phyloP scores from a whole-genome alignment of 2,888 invertebrate genomes.

The Drosophila parthenogenetica region DNA sequence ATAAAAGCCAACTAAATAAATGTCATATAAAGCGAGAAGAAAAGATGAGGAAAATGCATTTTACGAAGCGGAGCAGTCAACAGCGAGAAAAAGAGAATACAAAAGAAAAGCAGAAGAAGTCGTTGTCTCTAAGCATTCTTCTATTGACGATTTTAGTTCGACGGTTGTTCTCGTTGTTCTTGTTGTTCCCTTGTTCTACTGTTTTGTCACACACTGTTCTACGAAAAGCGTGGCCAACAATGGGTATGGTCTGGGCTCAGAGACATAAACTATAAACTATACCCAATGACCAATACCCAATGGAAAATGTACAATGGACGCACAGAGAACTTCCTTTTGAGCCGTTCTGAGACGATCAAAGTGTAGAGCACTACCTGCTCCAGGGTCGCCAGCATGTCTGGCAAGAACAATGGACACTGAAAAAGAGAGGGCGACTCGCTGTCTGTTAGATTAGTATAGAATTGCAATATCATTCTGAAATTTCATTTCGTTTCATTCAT shows the following conservation, averaged over 20 bases:
- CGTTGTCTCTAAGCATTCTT: constrained; percentile 53
- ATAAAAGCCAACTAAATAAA: constrained; percentile 71
- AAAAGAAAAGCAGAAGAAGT: constrained; percentile 61
- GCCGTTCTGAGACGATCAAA: neutral
- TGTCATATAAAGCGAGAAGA: constrained; percentile 49
- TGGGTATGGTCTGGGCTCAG: constrained; percentile 46
- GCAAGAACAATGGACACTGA: constrained; percentile 61
- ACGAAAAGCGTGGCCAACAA: constrained; percentile 78
- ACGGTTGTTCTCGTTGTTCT: constrained; percentile 34
- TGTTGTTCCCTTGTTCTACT: constrained; percentile 57
- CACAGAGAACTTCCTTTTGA: constrained; percentile 67
- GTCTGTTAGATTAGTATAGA: constrained; percentile 75
- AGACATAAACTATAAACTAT: constrained; percentile 62
- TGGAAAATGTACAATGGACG: constrained; percentile 62
- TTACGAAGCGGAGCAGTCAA: constrained; percentile 66
- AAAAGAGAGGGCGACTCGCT: constrained; percentile 55
- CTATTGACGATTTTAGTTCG: constrained; percentile 19
- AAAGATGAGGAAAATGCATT: constrained; percentile 44
- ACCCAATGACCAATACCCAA: constrained; percentile 25
- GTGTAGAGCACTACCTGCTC: constrained; percentile 54
- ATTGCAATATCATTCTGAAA: constrained; percentile 79
- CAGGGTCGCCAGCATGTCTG: constrained; percentile 76
- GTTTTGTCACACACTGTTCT: constrained; percentile 75
- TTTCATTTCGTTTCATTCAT: constrained; percentile 68
- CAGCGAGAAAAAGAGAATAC: constrained; percentile 23